Percentiles rank a stretch among this genome's conserved stretches.
Conservation (phyloP, 2,888 invertebrate genomes). For the Heliconius erato region DNA sequence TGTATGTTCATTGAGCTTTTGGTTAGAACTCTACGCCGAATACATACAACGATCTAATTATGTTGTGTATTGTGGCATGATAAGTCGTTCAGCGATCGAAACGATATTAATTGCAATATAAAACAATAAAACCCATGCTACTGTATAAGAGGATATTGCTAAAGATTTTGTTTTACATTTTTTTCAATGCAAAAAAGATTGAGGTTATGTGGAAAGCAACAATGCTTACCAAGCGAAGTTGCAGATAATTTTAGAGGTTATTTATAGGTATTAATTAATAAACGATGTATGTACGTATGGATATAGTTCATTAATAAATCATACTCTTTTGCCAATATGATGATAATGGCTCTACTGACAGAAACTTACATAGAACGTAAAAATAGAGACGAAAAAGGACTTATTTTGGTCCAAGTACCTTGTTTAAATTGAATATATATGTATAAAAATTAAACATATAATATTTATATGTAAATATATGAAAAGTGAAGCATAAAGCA, state of each 20-base stretch:
- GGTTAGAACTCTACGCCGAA: not conserved
- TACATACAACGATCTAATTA: not conserved
- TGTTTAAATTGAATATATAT: not conserved
- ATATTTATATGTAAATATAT: too few relatives aligned
- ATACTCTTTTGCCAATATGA: not conserved
- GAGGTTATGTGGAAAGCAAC: constrained; percentile 39
- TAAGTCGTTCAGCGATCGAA: not conserved
- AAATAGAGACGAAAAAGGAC: not conserved
- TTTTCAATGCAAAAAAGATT: too few relatives aligned
- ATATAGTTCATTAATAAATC: not conserved
- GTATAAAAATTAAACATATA: too few relatives aligned
- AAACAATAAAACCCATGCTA: not conserved
- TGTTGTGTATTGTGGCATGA: not conserved
- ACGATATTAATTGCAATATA: not conserved
- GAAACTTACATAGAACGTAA: not conserved
- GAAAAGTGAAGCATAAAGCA: not conserved
- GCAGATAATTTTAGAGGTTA: not conserved
- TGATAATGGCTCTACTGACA: not conserved
- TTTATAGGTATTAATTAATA: not conserved
- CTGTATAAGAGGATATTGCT: not conserved
- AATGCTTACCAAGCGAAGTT: constrained; percentile 2
- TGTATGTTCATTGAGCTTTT: constrained; percentile 13
- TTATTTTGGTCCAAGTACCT: not conserved
- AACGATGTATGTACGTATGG: not conserved
- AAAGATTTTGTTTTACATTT: not conserved